A percentile compares a stretch with the other conserved stretches of the same genome.
Conservation (phyloP, 2,797 vertebrate species). For the Etheostoma nigrum region DNA sequence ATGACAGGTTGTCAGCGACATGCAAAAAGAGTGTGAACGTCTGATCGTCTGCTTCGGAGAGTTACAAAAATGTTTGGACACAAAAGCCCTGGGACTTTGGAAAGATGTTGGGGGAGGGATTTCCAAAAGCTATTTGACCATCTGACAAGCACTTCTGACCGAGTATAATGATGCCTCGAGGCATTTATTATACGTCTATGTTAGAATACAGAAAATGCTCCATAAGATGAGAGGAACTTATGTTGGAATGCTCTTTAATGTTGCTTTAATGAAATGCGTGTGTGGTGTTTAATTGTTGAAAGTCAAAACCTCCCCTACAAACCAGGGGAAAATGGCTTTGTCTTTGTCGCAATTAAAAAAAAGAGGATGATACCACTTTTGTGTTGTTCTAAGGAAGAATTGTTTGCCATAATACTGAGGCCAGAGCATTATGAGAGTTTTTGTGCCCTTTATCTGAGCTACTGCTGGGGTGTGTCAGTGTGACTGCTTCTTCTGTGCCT, state of each 20-base stretch:
- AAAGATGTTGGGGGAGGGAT: too few relatives aligned
- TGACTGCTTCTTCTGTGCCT: not conserved
- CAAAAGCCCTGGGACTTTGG: too few relatives aligned
- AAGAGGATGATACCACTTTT: not conserved
- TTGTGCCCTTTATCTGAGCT: not conserved
- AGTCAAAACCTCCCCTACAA: not conserved
- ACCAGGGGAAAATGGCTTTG: slow-evolving; percentile 4
- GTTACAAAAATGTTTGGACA: too few relatives aligned
- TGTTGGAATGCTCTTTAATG: not conserved
- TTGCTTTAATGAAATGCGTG: not conserved
- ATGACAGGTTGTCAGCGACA: too few relatives aligned
- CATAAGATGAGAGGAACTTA: not conserved
- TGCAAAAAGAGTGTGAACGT: too few relatives aligned
- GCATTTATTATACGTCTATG: not conserved
- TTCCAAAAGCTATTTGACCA: not conserved
- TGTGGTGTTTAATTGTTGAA: slow-evolving; percentile 1
- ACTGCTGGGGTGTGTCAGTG: slow-evolving; percentile 8
- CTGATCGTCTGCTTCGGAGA: too few relatives aligned
- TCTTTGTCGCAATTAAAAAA: not conserved
- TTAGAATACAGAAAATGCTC: not conserved
- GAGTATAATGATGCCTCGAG: not conserved
- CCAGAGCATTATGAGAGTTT: not conserved
- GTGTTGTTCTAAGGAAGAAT: not conserved
- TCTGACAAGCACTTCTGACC: not conserved
- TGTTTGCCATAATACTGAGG: slow-evolving; percentile 7